A percentile compares a stretch with the other conserved stretches of the same genome.
These are phyloP conservation scores for Propithecus coquereli DNA, from an alignment of 2,113 vertebrate genomes.

Conservation along the genomic window DNA sequence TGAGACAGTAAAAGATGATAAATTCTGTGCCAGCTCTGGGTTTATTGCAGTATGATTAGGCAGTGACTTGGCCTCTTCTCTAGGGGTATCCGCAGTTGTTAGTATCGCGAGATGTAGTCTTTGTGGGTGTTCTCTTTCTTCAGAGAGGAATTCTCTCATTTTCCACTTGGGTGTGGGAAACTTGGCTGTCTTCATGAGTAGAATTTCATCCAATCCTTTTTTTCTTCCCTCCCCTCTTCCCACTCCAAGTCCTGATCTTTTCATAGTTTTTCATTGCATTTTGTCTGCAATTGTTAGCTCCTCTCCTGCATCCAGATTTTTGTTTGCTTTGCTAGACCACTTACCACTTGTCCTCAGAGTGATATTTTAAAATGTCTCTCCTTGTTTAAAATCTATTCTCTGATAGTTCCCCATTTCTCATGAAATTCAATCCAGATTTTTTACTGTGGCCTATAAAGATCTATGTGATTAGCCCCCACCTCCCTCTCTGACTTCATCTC, in stretches of 20 bases:
- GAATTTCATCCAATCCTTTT: not conserved
- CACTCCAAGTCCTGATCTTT: not conserved
- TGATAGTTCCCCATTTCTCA: not conserved
- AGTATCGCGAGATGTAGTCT: not conserved
- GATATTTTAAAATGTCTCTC: not conserved
- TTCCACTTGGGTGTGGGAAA: not conserved
- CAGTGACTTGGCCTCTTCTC: not conserved
- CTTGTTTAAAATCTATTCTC: not conserved
- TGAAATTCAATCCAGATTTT: not conserved
- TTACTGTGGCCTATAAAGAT: not conserved
- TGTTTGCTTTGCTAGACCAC: not conserved
- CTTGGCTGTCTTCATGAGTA: not conserved
- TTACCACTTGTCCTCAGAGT: not conserved
- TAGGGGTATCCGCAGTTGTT: not conserved
- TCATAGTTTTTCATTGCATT: not conserved
- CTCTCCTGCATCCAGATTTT: not conserved
- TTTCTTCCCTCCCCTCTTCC: not conserved
- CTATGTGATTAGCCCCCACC: not conserved
- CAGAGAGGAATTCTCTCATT: not conserved
- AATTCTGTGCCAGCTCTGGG: not conserved
- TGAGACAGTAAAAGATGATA: not conserved
- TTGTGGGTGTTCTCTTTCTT: not conserved
- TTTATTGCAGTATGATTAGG: not conserved
- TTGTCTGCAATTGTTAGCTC: not conserved
- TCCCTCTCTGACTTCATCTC: not conserved